phyloP scores from a whole-genome alignment of 2,113 vertebrate genomes.

The Melanerpes aurifrons region DNA sequence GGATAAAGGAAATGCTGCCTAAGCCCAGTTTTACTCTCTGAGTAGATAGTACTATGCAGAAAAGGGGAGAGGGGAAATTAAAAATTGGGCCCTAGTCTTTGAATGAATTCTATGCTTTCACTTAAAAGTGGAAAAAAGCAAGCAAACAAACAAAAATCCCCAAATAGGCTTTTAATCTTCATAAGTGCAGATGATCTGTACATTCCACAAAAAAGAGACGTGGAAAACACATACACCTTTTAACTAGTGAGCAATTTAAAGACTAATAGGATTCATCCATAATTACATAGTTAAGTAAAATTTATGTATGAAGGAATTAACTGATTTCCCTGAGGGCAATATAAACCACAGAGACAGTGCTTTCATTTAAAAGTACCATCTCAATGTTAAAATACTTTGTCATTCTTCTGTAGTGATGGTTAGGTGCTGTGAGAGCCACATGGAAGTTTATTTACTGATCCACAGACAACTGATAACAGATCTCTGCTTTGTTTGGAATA shows the following conservation, averaged over 20 bases:
- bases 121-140: constrained; percentile 15
- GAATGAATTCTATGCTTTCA: constrained; percentile 38
- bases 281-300: constrained; percentile 85
- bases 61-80: background rate
- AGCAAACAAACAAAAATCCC: constrained; percentile 36
- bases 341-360: constrained; percentile 70
- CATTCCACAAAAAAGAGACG: constrained; percentile 55
- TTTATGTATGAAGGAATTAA: constrained; percentile 81
- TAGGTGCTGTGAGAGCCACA: constrained; percentile 74
- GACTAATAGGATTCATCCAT: constrained; percentile 77
- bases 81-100: background rate
- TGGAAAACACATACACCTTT: constrained; percentile 74
- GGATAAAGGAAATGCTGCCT: background rate
- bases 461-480: constrained; percentile 81
- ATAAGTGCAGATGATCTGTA: constrained; percentile 72
- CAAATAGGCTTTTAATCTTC: constrained; percentile 69
- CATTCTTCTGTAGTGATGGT: constrained; percentile 71
- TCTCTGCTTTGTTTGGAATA: constrained; percentile 85
- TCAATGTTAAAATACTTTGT: constrained; percentile 72
- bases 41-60: background rate
- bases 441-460: constrained; percentile 82
- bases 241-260: constrained; percentile 74
- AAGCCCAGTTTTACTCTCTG: constrained; percentile 3
- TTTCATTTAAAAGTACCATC: constrained; percentile 63
- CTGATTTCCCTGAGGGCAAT: constrained; percentile 78